Conservation (phyloP, 2,113 vertebrate species). For the Thermophis baileyi region DNA sequence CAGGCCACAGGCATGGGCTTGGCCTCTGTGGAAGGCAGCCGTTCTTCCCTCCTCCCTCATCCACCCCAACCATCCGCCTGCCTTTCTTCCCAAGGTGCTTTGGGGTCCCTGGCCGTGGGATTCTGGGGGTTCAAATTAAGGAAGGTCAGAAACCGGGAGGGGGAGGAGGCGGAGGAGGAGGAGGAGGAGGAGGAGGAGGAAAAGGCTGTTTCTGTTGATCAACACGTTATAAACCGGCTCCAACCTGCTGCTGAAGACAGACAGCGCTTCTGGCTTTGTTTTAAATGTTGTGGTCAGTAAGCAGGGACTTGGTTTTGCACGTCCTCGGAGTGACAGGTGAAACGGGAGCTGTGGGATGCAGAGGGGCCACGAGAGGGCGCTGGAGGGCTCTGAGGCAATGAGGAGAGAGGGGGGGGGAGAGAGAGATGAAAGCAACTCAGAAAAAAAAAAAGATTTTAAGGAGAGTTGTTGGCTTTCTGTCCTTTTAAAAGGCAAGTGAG, state of each 20-base stretch:
- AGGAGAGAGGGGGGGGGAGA: too few species aligned
- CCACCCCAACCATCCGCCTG: too few species aligned
- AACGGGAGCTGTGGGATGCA: background rate
- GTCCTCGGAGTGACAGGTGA: background rate
- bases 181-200: too few species aligned
- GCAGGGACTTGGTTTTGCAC: background rate
- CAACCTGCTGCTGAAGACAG: background rate
- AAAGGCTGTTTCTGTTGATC: background rate
- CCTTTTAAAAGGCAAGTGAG: background rate
- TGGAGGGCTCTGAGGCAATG: background rate
- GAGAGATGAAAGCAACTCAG: background rate
- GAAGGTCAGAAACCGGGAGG: background rate
- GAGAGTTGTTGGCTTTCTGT: background rate
- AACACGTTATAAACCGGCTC: background rate
- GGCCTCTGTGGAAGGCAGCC: too few species aligned
- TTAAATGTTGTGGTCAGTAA: background rate
- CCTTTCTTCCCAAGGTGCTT: background rate
- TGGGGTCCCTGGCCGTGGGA: background rate
- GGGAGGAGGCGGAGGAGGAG: background rate
- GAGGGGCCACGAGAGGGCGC: background rate
- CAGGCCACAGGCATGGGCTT: too few species aligned
- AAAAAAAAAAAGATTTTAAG: too few species aligned
- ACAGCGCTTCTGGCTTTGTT: rapidly evolving
- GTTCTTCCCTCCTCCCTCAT: too few species aligned
- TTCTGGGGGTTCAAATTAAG: background rate